These are phyloP conservation scores for Rhagonycha lutea DNA, from an alignment of 2,888 invertebrate genomes.

Conservation along the genomic window DNA sequence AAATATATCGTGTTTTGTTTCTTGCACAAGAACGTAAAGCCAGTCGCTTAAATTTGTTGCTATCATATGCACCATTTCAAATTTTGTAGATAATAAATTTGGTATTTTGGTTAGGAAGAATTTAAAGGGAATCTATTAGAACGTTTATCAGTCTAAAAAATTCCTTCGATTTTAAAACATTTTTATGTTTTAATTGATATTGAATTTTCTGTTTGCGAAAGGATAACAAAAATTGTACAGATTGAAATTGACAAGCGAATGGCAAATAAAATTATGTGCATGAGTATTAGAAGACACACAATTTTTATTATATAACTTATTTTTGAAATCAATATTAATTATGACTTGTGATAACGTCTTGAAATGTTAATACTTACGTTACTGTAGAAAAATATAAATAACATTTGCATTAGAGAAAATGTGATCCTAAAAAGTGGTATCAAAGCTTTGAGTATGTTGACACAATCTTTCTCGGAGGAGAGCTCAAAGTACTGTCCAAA, in stretches of 20 bases:
- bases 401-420: conserved; percentile 71
- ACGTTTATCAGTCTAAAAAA: not conserved
- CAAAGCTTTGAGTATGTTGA: conserved; percentile 62
- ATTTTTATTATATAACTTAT: not conserved
- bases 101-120: conserved; percentile 64
- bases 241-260: not conserved
- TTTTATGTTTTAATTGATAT: no score
- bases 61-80: conserved; percentile 92
- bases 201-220: not conserved
- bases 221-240: not conserved
- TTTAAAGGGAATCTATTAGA: conserved; percentile 37
- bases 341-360: not conserved
- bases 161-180: no score
- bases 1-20: conserved; percentile 82
- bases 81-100: conserved; percentile 71
- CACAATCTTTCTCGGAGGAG: conserved; percentile 68
- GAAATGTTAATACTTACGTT: conserved; percentile 58
- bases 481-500: conserved; percentile 73
- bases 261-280: not conserved
- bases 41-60: conserved; percentile 92
- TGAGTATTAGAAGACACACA: no score
- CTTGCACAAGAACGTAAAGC: conserved; percentile 83
- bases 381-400: conserved; percentile 73
- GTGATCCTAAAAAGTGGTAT: conserved; percentile 66
- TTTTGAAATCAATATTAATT: not conserved